A percentile compares a stretch with the other conserved stretches of the same genome.
Conservation (phyloP, 2,888 invertebrate genomes). For the Timema cristinae region DNA sequence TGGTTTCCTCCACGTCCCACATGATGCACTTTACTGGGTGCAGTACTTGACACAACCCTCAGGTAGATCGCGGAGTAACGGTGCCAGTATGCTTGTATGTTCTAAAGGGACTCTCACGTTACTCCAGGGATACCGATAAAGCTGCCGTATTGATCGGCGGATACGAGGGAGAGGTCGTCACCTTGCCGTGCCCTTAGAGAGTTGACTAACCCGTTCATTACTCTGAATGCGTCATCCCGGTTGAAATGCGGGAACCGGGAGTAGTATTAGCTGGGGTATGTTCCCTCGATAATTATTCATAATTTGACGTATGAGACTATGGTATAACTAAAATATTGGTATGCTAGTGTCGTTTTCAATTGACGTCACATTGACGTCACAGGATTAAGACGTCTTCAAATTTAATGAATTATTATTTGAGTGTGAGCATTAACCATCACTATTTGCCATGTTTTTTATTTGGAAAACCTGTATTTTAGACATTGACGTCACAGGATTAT, state of each 20-base stretch:
- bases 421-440: too few relatives aligned
- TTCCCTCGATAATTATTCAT: too few relatives aligned
- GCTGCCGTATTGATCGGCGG: conserved; percentile 71
- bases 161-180: conserved; percentile 66
- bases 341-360: too few relatives aligned
- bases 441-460: too few relatives aligned
- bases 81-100: conserved; percentile 63
- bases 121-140: conserved; percentile 62
- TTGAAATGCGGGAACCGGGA: conserved; percentile 21
- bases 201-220: conserved; percentile 65
- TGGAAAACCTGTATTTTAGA: too few relatives aligned
- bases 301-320: too few relatives aligned
- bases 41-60: conserved; percentile 40
- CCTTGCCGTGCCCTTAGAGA: conserved; percentile 61
- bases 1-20: conserved; percentile 54
- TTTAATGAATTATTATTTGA: too few relatives aligned
- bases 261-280: too few relatives aligned
- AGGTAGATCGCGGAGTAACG: conserved; percentile 60
- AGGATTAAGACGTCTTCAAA: too few relatives aligned
- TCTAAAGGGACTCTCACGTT: conserved; percentile 61
- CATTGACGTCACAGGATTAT: too few relatives aligned
- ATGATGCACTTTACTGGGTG: conserved; percentile 20
- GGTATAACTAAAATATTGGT: too few relatives aligned
- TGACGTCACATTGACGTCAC: too few relatives aligned
- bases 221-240: conserved; percentile 59